Base-by-base conservation (phyloP, 2,888 invertebrate species). In the Cylloceria caligata region DNA sequence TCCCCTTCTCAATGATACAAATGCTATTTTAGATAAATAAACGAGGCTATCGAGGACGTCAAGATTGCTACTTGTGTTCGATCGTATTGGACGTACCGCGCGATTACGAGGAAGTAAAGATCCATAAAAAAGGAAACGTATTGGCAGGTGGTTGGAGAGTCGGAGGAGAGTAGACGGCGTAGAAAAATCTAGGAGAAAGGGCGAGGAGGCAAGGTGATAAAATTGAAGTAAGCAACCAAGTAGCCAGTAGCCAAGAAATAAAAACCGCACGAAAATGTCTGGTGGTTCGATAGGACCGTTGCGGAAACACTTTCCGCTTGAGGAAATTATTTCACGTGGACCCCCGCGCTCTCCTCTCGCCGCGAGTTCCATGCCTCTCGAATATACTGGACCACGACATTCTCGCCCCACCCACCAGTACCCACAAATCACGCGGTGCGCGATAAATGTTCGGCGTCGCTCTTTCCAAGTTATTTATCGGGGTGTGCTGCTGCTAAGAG, bases 401-500 rank as follows among this genome's bases (percentile, higher is more conserved):
- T 39, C 45, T 60, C 36, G 24, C 55, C 36, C 49, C 68, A 78
- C 39, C 55, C 65, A 82, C 62, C 79, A 57, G 65, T 81, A 78
- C 73, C 83, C 87, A 87, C 88, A 88, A 89, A 88, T 89, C 88
- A 87, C 86, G 74, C 68, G 47, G 74, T 68, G 73, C 68, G 87
- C 89, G 88, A 88, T 88, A 89, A 89, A 89, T 87, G 88, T 86
- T 87, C 87, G 64, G 77, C 86, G 83, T 86, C 84, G 87, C 85
- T 87, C 86, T 87, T 85, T 84, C 82, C 69, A 81, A 83, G 87
- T 88, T 89, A 89, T 89, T 89, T 89, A 88, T 88, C 81, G 85
- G 67, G 81, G 76, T 39, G 80, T 78, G 72, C 68, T 78, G 72
- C 68, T 81, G 84, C 80, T 86, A 84, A 84, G 85, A 86, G 82